phyloP scores from a whole-genome alignment of 2,888 invertebrate genomes.

The Hydrotaea diabolus region DNA sequence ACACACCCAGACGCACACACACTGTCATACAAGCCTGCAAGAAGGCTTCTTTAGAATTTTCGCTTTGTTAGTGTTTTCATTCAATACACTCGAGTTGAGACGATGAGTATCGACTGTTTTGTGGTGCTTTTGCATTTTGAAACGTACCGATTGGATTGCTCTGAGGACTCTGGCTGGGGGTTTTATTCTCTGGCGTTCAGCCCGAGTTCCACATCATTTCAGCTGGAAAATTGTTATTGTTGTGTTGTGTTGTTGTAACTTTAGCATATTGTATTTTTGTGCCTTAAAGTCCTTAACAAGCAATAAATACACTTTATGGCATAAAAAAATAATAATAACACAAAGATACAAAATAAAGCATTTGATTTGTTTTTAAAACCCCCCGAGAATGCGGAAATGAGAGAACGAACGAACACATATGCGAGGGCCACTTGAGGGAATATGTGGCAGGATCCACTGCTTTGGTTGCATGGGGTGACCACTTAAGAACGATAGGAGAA shows the following conservation, averaged over 20 bases:
- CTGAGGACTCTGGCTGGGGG: background rate
- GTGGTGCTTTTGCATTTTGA: background rate
- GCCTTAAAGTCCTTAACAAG: constrained; percentile 67
- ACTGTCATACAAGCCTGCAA: background rate
- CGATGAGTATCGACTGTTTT: constrained; percentile 41
- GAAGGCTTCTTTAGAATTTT: constrained; percentile 55
- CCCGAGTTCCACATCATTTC: constrained; percentile 53
- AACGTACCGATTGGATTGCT: too few relatives aligned
- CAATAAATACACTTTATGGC: constrained; percentile 66
- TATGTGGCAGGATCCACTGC: too few relatives aligned
- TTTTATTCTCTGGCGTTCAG: constrained; percentile 51
- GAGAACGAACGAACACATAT: background rate
- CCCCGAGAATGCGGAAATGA: constrained; percentile 11
- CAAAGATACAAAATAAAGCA: constrained; percentile 47
- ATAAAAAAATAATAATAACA: constrained; percentile 44
- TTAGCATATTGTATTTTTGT: constrained; percentile 65
- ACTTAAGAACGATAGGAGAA: too few relatives aligned
- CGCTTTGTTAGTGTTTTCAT: constrained; percentile 58
- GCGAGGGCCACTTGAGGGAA: background rate
- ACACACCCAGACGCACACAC: background rate
- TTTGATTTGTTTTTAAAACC: constrained; percentile 48
- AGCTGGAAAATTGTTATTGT: constrained; percentile 60
- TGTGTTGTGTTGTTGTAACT: constrained; percentile 60
- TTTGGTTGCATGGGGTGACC: too few relatives aligned
- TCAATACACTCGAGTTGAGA: constrained; percentile 51